These are phyloP conservation scores for Otolemur crassicaudatus DNA, from an alignment of 2,797 vertebrate species.

Conservation along the genomic window DNA sequence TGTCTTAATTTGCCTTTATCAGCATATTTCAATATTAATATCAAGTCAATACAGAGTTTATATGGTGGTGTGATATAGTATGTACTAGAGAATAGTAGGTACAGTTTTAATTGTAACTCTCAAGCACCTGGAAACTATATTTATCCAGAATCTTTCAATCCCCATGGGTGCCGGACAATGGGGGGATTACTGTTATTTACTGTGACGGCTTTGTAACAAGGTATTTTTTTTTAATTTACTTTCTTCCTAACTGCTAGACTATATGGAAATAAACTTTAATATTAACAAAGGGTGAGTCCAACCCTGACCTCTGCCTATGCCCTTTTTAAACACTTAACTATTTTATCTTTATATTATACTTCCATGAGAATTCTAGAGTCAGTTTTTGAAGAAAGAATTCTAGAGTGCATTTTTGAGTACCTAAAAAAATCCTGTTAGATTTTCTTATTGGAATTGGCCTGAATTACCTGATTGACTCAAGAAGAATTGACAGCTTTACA, in stretches of 20 bases:
- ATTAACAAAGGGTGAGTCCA: neutral
- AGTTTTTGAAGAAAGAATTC: neutral
- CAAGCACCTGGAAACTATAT: too few species aligned
- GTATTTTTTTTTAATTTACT: neutral
- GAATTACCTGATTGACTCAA: neutral
- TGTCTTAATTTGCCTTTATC: too few species aligned
- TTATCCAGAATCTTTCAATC: too few species aligned
- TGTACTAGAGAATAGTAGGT: too few species aligned
- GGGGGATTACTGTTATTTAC: neutral
- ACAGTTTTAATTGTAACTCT: too few species aligned
- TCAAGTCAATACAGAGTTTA: too few species aligned
- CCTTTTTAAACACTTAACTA: neutral
- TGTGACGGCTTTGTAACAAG: neutral
- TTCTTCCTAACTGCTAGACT: neutral
- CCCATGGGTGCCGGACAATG: too few species aligned
- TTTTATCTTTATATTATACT: neutral
- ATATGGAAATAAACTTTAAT: neutral
- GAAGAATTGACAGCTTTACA: neutral
- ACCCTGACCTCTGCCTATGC: neutral
- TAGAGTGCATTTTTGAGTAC: neutral
- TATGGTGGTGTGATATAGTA: too few species aligned
- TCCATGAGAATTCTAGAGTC: neutral
- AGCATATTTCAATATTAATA: too few species aligned
- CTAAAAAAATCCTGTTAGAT: neutral
- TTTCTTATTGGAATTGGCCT: neutral